A percentile compares a stretch with the other conserved stretches of the same genome.
phyloP scores from a whole-genome alignment of 2,797 vertebrate genomes.

The Carcharodon carcharias region DNA sequence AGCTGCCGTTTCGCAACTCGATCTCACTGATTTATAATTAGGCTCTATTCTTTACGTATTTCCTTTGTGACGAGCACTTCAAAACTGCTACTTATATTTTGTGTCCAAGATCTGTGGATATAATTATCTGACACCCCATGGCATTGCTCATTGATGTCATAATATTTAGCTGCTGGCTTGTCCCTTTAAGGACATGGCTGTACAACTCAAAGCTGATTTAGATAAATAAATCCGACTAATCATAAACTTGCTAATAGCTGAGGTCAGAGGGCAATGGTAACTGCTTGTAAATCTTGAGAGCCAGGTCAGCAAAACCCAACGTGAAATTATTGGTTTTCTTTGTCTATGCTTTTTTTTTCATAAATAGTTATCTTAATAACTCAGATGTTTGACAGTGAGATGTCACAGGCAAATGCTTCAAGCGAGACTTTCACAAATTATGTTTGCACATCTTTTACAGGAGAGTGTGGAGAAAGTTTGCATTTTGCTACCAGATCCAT shows the following conservation, averaged over 20 bases:
- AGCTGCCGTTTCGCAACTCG: neutral
- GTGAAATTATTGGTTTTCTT: neutral
- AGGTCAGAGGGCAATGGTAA: neutral
- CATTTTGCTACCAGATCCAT: neutral
- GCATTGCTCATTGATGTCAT: neutral
- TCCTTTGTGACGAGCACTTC: too few relatives aligned
- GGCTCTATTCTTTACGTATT: neutral
- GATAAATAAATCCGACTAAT: neutral
- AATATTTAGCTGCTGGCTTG: neutral
- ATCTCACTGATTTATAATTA: neutral
- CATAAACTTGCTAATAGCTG: neutral
- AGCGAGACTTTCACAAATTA: neutral
- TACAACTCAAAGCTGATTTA: neutral
- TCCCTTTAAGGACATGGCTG: neutral
- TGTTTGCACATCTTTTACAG: neutral
- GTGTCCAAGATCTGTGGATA: neutral
- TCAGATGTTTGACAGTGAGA: neutral
- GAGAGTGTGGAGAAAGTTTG: neutral
- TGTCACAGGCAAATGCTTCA: neutral
- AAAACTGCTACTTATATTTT: too few relatives aligned
- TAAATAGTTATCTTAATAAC: neutral
- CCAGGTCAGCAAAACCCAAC: neutral
- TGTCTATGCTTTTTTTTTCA: neutral
- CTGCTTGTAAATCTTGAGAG: too few relatives aligned
- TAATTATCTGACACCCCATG: neutral